Evolutionary conservation across 2,888 invertebrate species (phyloP).

Genomic region (Chrysolina haemoptera): DNA sequence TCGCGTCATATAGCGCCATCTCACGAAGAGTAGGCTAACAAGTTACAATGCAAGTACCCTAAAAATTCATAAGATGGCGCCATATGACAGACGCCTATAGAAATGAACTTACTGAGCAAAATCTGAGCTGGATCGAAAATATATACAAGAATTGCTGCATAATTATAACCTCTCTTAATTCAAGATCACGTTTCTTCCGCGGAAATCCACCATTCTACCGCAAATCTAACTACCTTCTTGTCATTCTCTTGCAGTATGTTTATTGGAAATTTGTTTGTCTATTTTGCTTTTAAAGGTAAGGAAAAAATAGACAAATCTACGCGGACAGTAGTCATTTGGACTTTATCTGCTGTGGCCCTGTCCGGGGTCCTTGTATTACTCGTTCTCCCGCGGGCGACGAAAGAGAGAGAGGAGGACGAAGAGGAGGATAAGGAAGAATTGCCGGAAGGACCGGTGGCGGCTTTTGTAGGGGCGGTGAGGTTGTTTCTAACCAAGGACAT

Average conservation of each 20-base stretch:
- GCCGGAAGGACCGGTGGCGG: slow-evolving; percentile 75
- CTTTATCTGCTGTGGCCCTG: slow-evolving; percentile 81
- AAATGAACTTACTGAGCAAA: no score
- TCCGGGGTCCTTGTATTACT: slow-evolving; percentile 81
- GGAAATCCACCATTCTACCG: neutral
- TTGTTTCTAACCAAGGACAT: slow-evolving; percentile 88
- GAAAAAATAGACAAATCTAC: slow-evolving; percentile 80
- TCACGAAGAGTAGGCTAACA: no score
- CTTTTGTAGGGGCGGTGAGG: slow-evolving; percentile 81
- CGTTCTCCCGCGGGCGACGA: slow-evolving; percentile 73
- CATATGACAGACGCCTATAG: no score
- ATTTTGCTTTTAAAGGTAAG: slow-evolving; percentile 89
- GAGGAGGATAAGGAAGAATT: slow-evolving; percentile 62
- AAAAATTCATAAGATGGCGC: no score
- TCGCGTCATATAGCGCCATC: no score
- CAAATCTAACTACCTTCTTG: slow-evolving; percentile 5
- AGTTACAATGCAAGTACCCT: no score
- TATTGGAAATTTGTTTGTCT: slow-evolving; percentile 96
- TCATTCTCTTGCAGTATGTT: slow-evolving; percentile 82
- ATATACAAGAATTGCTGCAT: no score
- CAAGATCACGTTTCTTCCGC: slow-evolving; percentile 6
- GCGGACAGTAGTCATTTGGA: slow-evolving; percentile 85
- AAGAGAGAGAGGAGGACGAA: slow-evolving; percentile 68
- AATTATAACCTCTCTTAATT: neutral
- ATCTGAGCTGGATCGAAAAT: neutral